Percentiles rank a stretch among this genome's conserved stretches.
Conservation (phyloP, 2,888 invertebrate genomes). For the Odontomyia ornata region DNA sequence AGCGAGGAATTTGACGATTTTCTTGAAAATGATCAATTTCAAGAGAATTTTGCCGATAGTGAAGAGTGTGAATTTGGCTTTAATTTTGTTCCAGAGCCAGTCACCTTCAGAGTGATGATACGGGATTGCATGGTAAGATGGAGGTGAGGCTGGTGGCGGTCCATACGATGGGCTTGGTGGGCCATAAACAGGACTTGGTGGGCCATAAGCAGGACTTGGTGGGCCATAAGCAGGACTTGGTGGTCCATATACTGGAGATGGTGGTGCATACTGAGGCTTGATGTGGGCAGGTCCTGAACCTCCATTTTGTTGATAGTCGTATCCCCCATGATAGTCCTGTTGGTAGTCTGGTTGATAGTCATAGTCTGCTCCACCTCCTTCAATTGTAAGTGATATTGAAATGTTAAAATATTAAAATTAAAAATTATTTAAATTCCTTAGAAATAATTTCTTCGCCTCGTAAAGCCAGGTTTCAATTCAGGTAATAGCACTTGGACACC, state of each 20-base stretch:
- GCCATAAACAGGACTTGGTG: constrained; percentile 64
- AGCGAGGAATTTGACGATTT: constrained; percentile 81
- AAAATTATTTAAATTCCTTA: not conserved
- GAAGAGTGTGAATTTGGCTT: constrained; percentile 75
- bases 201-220: constrained; percentile 60
- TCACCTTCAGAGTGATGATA: constrained; percentile 60
- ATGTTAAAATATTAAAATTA: not conserved
- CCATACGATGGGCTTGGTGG: constrained; percentile 64
- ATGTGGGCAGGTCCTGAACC: not conserved
- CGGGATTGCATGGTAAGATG: constrained; percentile 66
- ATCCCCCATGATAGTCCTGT: constrained; percentile 45
- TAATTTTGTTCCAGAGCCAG: constrained; percentile 73
- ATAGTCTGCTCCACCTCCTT: constrained; percentile 38
- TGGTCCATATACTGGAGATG: constrained; percentile 60
- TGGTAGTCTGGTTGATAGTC: constrained; percentile 43
- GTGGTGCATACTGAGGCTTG: constrained; percentile 59
- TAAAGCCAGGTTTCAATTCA: too few relatives aligned
- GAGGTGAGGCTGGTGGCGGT: constrained; percentile 62
- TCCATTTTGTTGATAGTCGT: constrained; percentile 50
- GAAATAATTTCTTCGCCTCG: too few relatives aligned
- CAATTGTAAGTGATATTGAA: not conserved
- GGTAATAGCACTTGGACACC: too few relatives aligned
- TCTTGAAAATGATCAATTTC: constrained; percentile 81
- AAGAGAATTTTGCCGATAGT: constrained; percentile 78
- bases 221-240: constrained; percentile 61